Base-by-base conservation (phyloP, 1,140 invertebrate genomes). In the Papilio xuthus region DNA sequence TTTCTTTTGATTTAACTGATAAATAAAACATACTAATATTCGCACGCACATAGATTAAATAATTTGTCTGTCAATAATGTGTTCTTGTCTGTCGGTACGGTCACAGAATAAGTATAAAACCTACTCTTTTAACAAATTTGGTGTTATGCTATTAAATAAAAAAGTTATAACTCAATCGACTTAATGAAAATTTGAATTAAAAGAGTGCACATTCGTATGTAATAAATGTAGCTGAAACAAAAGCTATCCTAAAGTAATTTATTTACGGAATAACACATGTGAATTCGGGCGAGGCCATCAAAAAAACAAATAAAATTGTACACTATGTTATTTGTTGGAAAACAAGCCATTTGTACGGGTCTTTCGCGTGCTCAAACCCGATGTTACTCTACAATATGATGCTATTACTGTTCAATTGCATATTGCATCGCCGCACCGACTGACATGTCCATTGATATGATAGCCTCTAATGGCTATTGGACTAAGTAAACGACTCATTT, bases 341-440 rank as follows among this genome's bases (percentile, higher is more conserved):
- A 76, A 76, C 74, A 76, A 76, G 53, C 53, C 53, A 76, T 76
- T 76, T 76, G 50, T 76, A 76, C 32, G 50, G 74, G 74, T 60
- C 74, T 76, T 76, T 76, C 50, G 53, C 74, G 74, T 76, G 50
- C 37, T 37, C 74, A n/a, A 42, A 53, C 74, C 20, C 71, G 71
- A 47, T 76, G 41, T 60, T 76, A 76, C 74, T 76, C 15, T 60
- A 63, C 74, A 76, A 76, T 76, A 76, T 76, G 53, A 42, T 13
- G 50, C 74, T 60, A 76, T 76, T 76, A 76, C 74, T 63, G 74
- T 63, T 76, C 74, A 76, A 76, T 63, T 76, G 53, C 74, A 76
- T 76, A 76, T 76, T 60, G 74, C 74, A 76, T 60, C 15, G 74
- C 50, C 53, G 50, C 13, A 47, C 56, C 18, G 74, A 23, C 53